phyloP scores from a whole-genome alignment of 2,113 vertebrate genomes.

The Rhinopomastus cyanomelas region DNA sequence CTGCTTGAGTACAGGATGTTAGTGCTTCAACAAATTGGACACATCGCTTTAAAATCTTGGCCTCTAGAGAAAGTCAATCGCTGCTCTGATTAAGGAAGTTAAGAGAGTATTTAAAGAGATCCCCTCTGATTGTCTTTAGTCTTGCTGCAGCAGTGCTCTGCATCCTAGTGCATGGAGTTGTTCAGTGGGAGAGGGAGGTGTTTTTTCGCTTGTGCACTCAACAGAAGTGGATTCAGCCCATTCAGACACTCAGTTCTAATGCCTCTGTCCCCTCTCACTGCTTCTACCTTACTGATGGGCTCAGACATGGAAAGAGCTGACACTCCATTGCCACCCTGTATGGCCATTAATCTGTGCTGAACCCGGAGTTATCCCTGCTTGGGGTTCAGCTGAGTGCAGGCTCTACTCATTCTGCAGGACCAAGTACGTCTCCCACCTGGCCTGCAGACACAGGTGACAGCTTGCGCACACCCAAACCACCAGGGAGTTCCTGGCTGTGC shows the following conservation, averaged over 20 bases:
- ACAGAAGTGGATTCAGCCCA: fast-evolving
- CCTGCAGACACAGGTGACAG: too few species aligned
- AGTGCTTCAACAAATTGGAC: neutral
- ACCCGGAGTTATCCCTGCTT: fast-evolving
- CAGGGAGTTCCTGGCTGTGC: neutral
- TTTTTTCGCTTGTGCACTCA: fast-evolving
- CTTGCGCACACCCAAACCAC: fast-evolving
- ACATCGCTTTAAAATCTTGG: neutral
- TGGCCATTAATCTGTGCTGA: too few species aligned
- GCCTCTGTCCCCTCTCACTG: neutral
- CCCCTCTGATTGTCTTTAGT: neutral
- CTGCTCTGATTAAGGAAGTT: neutral
- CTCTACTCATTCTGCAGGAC: neutral
- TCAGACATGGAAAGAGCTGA: neutral
- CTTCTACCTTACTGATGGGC: neutral
- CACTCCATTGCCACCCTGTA: fast-evolving
- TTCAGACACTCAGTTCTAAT: neutral
- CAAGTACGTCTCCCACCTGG: neutral
- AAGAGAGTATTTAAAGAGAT: neutral
- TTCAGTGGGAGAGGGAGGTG: too few species aligned
- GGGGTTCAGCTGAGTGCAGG: neutral
- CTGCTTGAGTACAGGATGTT: neutral
- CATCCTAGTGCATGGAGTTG: neutral
- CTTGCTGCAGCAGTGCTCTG: neutral
- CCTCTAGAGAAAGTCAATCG: neutral